Percentiles rank a stretch among this genome's conserved stretches.
phyloP scores from a whole-genome alignment of 2,888 invertebrate species.

The Papilio gigon region DNA sequence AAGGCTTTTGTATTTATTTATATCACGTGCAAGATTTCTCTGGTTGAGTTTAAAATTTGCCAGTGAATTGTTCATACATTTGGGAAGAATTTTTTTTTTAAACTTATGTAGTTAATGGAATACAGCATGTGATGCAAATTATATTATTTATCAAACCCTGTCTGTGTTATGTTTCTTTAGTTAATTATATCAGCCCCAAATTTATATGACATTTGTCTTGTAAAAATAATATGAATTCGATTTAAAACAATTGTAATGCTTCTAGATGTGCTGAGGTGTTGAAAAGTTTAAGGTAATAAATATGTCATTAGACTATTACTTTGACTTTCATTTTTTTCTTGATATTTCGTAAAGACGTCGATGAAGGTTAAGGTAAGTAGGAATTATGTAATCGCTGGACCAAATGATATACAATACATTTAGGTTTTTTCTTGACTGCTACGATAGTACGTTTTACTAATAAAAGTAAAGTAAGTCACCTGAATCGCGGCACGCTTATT shows the following conservation, averaged over 20 bases:
- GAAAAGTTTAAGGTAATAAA: conserved; percentile 53
- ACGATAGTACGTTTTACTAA: not conserved
- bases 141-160: conserved; percentile 22
- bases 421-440: too few relatives aligned
- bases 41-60: conserved; percentile 7
- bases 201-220: conserved; percentile 24
- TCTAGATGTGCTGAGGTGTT: conserved; percentile 50
- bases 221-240: conserved; percentile 27
- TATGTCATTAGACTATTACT: conserved; percentile 46
- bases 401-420: not conserved
- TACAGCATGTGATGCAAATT: conserved; percentile 47
- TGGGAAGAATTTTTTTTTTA: not conserved
- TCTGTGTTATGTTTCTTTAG: conserved; percentile 15
- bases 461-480: too few relatives aligned
- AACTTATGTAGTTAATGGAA: conserved; percentile 21
- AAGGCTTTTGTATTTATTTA: not conserved
- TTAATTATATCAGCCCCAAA: conserved; percentile 27
- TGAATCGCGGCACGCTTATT: not conserved
- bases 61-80: not conserved
- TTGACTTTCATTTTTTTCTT: conserved; percentile 37
- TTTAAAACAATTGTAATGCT: conserved; percentile 36
- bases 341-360: not conserved
- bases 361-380: not conserved
- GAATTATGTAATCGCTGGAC: not conserved
- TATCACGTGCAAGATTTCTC: not conserved